A percentile compares a stretch with the other conserved stretches of the same genome.
phyloP scores from a whole-genome alignment of 1,140 invertebrate genomes.

The Meloidogyne hapla region DNA sequence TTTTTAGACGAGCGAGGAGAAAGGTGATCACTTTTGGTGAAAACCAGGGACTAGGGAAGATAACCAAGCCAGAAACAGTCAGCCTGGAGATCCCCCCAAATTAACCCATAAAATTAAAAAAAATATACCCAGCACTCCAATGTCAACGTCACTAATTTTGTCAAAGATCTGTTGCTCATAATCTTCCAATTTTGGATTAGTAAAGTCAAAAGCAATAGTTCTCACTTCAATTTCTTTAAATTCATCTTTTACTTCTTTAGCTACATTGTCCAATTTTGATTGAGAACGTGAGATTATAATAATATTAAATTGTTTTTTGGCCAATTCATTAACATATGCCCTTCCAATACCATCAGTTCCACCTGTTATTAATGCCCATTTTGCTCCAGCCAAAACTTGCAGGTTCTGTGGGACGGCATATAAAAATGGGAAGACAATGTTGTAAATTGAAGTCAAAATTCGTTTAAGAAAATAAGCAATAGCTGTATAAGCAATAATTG shows the following conservation, averaged over 20 bases:
- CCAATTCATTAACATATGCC: constrained; percentile 60
- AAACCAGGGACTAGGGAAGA: too few species aligned
- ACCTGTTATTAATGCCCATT: constrained; percentile 62
- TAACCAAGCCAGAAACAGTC: too few species aligned
- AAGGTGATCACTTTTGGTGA: background rate
- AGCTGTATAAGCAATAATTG: constrained; percentile 32
- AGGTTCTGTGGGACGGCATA: constrained; percentile 52
- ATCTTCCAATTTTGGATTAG: constrained; percentile 44
- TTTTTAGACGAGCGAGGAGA: constrained; percentile 8
- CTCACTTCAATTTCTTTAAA: constrained; percentile 25
- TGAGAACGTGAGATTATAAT: constrained; percentile 55
- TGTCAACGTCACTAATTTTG: constrained; percentile 45
- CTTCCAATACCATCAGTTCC: constrained; percentile 62
- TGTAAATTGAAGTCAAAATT: constrained; percentile 34
- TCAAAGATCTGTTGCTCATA: constrained; percentile 46
- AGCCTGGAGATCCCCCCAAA: background rate
- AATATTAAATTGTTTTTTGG: constrained; percentile 55
- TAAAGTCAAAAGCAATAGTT: constrained; percentile 52
- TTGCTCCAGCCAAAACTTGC: constrained; percentile 50
- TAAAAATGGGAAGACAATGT: constrained; percentile 51
- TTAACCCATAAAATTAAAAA: background rate
- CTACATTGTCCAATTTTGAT: constrained; percentile 52
- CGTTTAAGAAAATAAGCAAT: constrained; percentile 35
- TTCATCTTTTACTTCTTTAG: constrained; percentile 50
- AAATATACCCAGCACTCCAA: constrained; percentile 53